phyloP scores from a whole-genome alignment of 2,113 vertebrate species.

The Choloepus hoffmanni region DNA sequence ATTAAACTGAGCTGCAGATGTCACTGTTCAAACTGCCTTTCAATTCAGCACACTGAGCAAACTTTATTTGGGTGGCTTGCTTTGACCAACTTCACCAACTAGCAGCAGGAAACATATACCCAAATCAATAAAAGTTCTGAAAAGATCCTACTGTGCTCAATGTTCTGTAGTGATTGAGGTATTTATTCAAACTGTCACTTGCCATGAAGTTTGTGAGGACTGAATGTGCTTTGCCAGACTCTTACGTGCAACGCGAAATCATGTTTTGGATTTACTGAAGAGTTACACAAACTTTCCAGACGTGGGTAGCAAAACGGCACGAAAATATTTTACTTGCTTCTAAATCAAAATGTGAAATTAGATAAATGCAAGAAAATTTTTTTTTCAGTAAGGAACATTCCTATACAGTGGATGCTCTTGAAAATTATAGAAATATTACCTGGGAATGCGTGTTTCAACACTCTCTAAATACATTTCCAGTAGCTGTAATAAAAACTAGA shows the following conservation, averaged over 20 bases:
- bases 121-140: neutral
- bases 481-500: neutral
- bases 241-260: neutral
- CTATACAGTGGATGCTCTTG: neutral
- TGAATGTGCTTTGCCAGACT: neutral
- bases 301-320: neutral
- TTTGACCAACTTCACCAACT: neutral
- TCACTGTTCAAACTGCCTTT: neutral
- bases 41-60: neutral
- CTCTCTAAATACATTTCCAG: neutral
- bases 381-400: neutral
- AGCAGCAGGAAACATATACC: neutral
- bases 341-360: neutral
- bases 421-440: neutral
- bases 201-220: neutral
- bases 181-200: neutral
- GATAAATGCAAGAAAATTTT: neutral
- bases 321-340: neutral
- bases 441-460: neutral
- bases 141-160: neutral
- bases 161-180: neutral
- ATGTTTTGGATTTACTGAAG: neutral
- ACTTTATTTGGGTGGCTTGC: neutral
- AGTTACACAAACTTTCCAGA: neutral
- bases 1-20: neutral